Percentiles rank a stretch among this genome's conserved stretches.
These are phyloP conservation scores for Scalopus aquaticus DNA, from an alignment of 2,113 vertebrate genomes.

Conservation along the genomic window DNA sequence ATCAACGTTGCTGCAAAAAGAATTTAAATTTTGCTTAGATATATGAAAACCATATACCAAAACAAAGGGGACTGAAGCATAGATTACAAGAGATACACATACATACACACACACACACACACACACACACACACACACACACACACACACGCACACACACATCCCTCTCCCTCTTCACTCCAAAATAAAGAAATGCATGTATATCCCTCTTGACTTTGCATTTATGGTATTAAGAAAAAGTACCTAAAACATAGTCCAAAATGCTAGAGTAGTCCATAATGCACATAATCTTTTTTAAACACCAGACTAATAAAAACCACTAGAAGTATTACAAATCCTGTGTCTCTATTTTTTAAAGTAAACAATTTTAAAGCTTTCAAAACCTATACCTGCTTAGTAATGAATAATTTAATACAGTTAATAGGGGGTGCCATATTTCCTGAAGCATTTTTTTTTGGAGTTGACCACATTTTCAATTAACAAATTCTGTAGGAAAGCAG, in stretches of 20 bases:
- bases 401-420: not conserved
- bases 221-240: not conserved
- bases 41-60: slow-evolving; percentile 9
- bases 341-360: slow-evolving; percentile 31
- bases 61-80: not conserved
- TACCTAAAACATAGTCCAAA: not conserved
- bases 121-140: no score
- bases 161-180: no score
- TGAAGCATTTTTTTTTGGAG: not conserved
- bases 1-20: not conserved
- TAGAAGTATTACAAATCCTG: not conserved
- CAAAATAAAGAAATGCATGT: no score
- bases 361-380: not conserved
- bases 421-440: not conserved
- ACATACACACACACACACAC: no score
- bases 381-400: slow-evolving; percentile 18
- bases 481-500: not conserved
- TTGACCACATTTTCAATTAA: slow-evolving; percentile 21
- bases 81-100: not conserved
- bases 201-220: not conserved
- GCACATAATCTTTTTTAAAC: not conserved
- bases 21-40: not conserved
- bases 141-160: no score
- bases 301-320: slow-evolving; percentile 16
- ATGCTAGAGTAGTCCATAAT: not conserved